Percentiles rank a stretch among this genome's conserved stretches.
Evolutionary conservation across 2,113 vertebrate species (phyloP).

Genomic region (Genyomyrus donnyi): DNA sequence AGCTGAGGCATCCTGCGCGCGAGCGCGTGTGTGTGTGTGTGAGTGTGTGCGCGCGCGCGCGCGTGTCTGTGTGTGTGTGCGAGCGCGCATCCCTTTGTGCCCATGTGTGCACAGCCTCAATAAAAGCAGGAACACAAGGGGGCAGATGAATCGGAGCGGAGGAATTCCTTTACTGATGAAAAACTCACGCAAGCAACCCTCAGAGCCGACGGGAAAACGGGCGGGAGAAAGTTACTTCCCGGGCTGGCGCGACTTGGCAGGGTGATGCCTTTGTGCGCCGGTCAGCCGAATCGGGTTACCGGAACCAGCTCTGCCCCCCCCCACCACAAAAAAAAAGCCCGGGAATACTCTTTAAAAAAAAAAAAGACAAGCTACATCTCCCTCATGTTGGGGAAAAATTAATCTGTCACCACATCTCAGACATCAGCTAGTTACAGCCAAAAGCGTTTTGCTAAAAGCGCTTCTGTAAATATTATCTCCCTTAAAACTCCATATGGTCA

Average conservation of each 20-base stretch:
- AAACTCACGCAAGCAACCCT: slow-evolving; percentile 26
- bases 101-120: slow-evolving; percentile 40
- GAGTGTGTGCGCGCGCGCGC: slow-evolving; percentile 16
- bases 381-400: neutral
- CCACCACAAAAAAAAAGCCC: neutral
- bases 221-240: neutral
- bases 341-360: neutral
- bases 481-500: neutral
- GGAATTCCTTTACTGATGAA: slow-evolving; percentile 57
- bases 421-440: neutral
- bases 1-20: slow-evolving; percentile 12
- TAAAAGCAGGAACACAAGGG: slow-evolving; percentile 46
- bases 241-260: neutral
- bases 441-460: neutral
- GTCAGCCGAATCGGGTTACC: neutral
- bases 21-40: neutral
- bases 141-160: slow-evolving; percentile 48
- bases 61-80: slow-evolving; percentile 18
- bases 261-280: neutral
- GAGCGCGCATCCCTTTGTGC: slow-evolving; percentile 34
- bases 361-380: neutral
- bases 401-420: neutral
- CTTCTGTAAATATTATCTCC: neutral
- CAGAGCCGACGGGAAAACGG: neutral
- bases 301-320: neutral